Evolutionary conservation across 2,888 invertebrate species (phyloP).

Genomic region (Neoitamus cyanurus): DNA sequence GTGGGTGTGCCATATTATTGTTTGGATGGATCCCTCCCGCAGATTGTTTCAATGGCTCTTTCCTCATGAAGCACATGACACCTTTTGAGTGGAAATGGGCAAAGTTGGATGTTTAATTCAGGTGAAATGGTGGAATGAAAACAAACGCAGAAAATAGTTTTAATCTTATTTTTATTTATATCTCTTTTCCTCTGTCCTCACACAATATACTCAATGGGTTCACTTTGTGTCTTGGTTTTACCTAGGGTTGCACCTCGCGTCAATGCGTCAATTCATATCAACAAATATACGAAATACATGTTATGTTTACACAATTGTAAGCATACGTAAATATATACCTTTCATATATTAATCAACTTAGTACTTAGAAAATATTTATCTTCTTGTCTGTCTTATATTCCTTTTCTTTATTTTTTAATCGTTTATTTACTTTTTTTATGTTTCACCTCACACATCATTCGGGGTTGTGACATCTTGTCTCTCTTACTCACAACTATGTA

Average conservation of each 20-base stretch:
- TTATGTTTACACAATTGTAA: constrained; percentile 39
- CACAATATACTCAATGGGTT: not conserved
- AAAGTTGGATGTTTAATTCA: not conserved
- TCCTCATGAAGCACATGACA: not conserved
- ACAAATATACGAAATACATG: constrained; percentile 36
- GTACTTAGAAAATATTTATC: constrained; percentile 23
- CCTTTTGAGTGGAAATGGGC: not conserved
- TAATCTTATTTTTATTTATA: constrained; percentile 29
- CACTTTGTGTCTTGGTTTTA: not conserved
- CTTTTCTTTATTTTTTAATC: not conserved
- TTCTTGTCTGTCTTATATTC: not conserved
- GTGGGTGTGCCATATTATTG: not conserved
- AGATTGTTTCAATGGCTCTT: not conserved
- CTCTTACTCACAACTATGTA: constrained; percentile 2
- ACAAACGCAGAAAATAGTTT: not conserved
- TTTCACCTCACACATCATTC: not conserved
- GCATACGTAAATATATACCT: constrained; percentile 15
- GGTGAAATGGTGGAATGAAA: not conserved
- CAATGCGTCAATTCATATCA: constrained; percentile 12
- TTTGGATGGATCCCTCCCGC: not conserved
- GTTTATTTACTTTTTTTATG: not conserved
- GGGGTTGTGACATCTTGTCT: not conserved
- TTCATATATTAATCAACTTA: constrained; percentile 16
- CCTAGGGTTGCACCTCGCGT: not conserved
- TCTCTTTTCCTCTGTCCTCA: constrained; percentile 8